Evolutionary conservation across 2,113 vertebrate genomes (phyloP).

Genomic region (Fulmarus glacialis): DNA sequence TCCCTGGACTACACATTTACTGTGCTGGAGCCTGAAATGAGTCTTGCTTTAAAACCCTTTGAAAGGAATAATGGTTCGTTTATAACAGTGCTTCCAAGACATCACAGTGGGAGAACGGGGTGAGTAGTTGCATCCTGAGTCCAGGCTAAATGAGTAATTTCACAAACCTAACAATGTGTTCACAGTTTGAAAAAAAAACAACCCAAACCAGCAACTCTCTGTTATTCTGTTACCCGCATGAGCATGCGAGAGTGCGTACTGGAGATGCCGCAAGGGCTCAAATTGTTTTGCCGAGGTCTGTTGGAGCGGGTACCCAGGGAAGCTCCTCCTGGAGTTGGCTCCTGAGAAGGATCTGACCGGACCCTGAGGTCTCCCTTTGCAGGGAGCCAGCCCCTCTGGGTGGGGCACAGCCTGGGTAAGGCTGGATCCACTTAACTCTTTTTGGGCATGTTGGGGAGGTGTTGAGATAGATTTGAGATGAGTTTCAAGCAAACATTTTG

Average conservation of each 20-base stretch:
- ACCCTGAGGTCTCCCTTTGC: not conserved
- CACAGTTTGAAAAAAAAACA: not conserved
- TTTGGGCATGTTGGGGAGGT: not conserved
- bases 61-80: not conserved
- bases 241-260: fast-evolving
- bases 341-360: not conserved
- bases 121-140: not conserved
- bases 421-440: not conserved
- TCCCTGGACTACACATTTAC: not conserved
- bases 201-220: not conserved
- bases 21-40: not conserved
- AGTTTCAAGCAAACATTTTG: not conserved
- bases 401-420: not conserved
- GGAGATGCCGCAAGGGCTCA: not conserved
- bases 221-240: not conserved
- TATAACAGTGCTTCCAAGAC: not conserved
- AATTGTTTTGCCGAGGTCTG: fast-evolving
- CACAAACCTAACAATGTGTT: not conserved
- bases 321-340: not conserved
- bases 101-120: not conserved
- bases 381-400: not conserved
- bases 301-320: not conserved
- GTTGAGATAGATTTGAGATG: not conserved
- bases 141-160: not conserved
- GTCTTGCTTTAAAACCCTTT: not conserved